Percentiles rank a stretch among this genome's conserved stretches.
phyloP scores from a whole-genome alignment of 2,797 vertebrate species.

The Forpus xanthops region DNA sequence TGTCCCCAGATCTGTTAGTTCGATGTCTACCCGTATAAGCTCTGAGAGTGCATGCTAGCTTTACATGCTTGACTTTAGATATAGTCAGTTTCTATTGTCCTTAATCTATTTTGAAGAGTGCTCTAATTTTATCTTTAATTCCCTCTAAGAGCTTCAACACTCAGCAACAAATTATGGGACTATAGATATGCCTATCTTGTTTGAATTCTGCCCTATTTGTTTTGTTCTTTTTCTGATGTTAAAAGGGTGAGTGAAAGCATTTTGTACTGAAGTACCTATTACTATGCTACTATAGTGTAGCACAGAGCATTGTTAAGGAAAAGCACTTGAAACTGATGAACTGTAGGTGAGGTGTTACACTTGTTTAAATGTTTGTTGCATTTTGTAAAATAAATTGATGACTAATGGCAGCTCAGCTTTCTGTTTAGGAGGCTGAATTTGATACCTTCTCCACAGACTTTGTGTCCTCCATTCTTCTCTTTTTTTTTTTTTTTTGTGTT shows the following conservation, averaged over 20 bases:
- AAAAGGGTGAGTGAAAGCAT: neutral
- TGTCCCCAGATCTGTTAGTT: neutral
- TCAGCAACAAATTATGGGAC: neutral
- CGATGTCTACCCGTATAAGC: neutral
- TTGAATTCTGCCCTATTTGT: neutral
- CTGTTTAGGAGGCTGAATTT: neutral
- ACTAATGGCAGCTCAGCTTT: neutral
- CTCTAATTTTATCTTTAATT: neutral
- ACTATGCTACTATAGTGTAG: neutral
- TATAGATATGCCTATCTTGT: neutral
- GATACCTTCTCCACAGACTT: neutral
- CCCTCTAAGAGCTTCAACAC: neutral
- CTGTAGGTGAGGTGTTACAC: neutral
- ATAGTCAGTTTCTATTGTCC: neutral
- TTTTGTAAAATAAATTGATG: neutral
- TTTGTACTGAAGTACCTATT: neutral
- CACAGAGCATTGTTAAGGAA: fast-evolving
- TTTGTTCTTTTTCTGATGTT: neutral
- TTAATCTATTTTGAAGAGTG: neutral
- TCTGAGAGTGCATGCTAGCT: neutral
- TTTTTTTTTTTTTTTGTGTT: neutral
- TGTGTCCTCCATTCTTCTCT: neutral
- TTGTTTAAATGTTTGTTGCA: neutral
- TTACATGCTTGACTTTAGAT: neutral
- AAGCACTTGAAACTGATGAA: neutral